Evolutionary conservation across 2,113 vertebrate species (phyloP), one percentile per base, ranked within the genome.

Genomic region (Condylura cristata): DNA sequence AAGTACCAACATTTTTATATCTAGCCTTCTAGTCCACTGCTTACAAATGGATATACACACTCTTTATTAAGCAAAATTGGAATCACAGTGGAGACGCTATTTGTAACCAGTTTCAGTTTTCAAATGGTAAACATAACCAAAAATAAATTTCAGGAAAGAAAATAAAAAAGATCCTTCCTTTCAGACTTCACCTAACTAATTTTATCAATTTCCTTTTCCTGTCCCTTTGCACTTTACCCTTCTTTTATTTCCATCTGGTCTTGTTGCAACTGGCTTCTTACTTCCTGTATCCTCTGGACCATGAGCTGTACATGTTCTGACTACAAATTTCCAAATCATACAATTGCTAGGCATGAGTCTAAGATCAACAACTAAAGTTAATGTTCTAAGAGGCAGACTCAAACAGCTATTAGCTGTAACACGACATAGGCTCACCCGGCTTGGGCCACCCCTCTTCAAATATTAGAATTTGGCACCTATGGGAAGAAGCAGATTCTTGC

Each of bases 61-160:
- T 80, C 93, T 89, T 93, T 65, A 74, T 84, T 80, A 66, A 92
- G 41, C 44, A 86, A 68, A 91, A 89, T 39, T 60, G 34, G 32
- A 56, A 68, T 80, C 74, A 82, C 3, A 66, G 22, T 13, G 3
- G 51, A 51, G 10, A 51, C 32, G 37, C 20, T 13, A 17, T 65
- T 90, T 60, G 8, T 65, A 89, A 89, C 76, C n/a, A 34, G 39
- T 83, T 93, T 95, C 32, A 37, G 34, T 84, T 95, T 96, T 76
- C 87, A 68, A 68, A 89, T 61, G 76, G 41, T 65, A 91, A 96
- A 93, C 32, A 82, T 53, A 94, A 48, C 34, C 58, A 66, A 94
- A 93, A 95, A 91, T 84, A 72, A 82, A 82, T 80, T 46, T 88
- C 56, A 71, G 92, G 60, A 89, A 87, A 89, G 65, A 68, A 81